phyloP scores from a whole-genome alignment of 2,113 vertebrate genomes.

The Puffinus mauretanicus region DNA sequence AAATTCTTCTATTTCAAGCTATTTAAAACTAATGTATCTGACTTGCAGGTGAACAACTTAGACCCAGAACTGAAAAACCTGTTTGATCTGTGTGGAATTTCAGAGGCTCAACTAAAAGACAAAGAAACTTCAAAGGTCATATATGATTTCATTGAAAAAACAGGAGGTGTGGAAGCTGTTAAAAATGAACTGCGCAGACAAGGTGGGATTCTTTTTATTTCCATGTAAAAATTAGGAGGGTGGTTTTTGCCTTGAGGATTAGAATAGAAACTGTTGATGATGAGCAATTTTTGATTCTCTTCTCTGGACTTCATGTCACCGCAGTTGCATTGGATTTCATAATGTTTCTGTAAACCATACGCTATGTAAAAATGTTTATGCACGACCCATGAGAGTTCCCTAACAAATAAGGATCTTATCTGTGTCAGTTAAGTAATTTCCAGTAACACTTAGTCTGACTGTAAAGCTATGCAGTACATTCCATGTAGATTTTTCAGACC shows the following conservation, averaged over 20 bases:
- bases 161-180: conserved; percentile 96
- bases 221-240: neutral
- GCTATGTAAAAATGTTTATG: neutral
- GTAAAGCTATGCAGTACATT: neutral
- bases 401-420: neutral
- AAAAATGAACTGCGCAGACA: conserved; percentile 96
- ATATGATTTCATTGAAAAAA: conserved; percentile 99
- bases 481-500: neutral
- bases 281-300: neutral
- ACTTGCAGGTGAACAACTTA: conserved; percentile 91
- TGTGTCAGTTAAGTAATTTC: neutral
- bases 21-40: neutral
- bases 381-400: neutral
- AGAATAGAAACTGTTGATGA: neutral
- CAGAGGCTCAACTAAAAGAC: conserved; percentile 97
- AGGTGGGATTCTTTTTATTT: conserved; percentile 77
- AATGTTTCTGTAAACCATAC: neutral
- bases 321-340: neutral
- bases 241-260: neutral
- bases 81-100: conserved; percentile 97
- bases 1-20: neutral
- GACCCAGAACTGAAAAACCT: conserved; percentile 97
- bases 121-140: conserved; percentile 98
- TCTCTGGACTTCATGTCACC: neutral
- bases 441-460: neutral